phyloP scores from a whole-genome alignment of 2,888 invertebrate genomes.

The Caenorhabditis sp. region DNA sequence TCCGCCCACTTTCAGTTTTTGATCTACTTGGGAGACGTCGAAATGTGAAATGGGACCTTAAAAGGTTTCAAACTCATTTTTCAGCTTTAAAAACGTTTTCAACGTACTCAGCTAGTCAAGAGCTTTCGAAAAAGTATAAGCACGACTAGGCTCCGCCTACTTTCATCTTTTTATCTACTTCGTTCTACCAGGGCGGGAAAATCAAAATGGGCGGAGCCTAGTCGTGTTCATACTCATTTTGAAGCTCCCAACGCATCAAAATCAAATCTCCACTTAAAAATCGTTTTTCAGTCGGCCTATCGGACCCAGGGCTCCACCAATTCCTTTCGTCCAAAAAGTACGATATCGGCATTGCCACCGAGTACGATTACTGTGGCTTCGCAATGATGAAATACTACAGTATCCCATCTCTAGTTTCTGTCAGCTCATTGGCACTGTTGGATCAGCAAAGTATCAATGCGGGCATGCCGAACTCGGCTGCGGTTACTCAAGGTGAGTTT shows the following conservation, averaged over 20 bases:
- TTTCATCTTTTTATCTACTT: too few species aligned
- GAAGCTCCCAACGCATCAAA: background rate
- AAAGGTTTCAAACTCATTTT: too few species aligned
- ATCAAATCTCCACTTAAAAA: background rate
- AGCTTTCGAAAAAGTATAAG: background rate
- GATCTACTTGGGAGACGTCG: too few species aligned
- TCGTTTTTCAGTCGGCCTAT: constrained; percentile 63
- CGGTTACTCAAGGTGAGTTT: constrained; percentile 38
- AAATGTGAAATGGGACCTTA: too few species aligned
- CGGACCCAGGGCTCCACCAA: constrained; percentile 31
- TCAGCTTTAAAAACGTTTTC: too few species aligned
- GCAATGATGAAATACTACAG: constrained; percentile 53
- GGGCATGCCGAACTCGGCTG: constrained; percentile 55
- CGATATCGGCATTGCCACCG: constrained; percentile 62
- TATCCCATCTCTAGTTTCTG: constrained; percentile 55
- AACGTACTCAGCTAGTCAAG: too few species aligned
- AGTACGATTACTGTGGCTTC: constrained; percentile 67
- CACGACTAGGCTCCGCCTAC: background rate
- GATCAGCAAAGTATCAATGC: constrained; percentile 46
- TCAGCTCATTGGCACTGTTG: constrained; percentile 40
- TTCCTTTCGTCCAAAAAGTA: constrained; percentile 56
- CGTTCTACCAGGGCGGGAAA: too few species aligned
- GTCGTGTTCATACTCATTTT: background rate
- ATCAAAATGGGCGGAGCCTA: background rate
- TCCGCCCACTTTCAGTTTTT: background rate